Evolutionary conservation across 2,113 vertebrate genomes (phyloP).

Genomic region (Tapirus terrestris): DNA sequence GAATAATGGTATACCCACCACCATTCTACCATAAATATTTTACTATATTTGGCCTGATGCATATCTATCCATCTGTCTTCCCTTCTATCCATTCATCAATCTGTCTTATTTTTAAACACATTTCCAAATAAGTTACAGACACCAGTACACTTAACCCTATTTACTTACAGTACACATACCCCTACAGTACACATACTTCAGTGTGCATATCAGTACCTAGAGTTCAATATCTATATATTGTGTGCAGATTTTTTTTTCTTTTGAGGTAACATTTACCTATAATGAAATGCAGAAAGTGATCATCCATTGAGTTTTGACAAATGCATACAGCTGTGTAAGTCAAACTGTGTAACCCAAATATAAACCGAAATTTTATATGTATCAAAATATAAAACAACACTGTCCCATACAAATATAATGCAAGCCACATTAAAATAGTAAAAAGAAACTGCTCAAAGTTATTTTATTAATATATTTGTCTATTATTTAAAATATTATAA

Average conservation of each 20-base stretch:
- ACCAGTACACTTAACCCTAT: background rate
- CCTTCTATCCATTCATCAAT: background rate
- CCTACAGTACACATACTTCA: background rate
- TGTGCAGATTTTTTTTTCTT: background rate
- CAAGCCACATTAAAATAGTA: background rate
- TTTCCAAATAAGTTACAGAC: background rate
- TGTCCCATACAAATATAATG: background rate
- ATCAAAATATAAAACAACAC: background rate
- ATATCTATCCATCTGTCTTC: background rate
- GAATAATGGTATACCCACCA: background rate
- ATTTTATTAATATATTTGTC: background rate
- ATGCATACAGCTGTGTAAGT: background rate
- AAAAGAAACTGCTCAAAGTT: background rate
- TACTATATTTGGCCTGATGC: background rate
- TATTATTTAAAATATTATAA: background rate
- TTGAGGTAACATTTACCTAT: background rate
- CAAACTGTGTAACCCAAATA: too few species aligned
- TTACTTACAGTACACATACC: background rate
- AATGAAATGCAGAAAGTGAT: background rate
- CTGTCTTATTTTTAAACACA: conserved; percentile 2
- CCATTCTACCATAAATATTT: background rate
- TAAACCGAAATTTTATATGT: too few species aligned
- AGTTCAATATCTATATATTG: background rate
- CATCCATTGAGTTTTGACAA: background rate
- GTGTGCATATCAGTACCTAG: background rate